Evolutionary conservation across 2,888 invertebrate species (phyloP).

Genomic region (Lamellibrachia columna): DNA sequence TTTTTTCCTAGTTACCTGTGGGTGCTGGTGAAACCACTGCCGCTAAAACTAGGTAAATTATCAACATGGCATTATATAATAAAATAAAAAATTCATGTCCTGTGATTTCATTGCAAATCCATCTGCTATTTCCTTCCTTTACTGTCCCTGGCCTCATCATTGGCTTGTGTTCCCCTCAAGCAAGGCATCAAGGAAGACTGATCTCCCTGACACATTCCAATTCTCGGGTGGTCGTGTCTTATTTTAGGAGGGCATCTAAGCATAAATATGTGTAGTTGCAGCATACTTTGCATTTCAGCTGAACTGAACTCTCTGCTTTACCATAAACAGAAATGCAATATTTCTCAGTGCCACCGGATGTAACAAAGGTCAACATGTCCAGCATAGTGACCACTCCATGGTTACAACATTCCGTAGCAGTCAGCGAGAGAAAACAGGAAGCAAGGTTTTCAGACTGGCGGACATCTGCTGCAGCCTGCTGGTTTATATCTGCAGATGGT

Average conservation of each 20-base stretch:
- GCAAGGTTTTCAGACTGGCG: not conserved
- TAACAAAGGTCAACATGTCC: not conserved
- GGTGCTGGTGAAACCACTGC: not conserved
- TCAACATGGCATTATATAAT: not conserved
- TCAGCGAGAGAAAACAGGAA: not conserved
- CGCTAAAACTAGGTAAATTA: not conserved
- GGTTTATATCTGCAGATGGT: not conserved
- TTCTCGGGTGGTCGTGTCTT: not conserved
- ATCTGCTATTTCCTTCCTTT: not conserved
- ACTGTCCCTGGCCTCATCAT: not conserved
- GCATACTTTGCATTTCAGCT: not conserved
- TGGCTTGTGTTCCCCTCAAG: not conserved
- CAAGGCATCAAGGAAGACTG: not conserved
- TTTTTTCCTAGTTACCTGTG: not conserved
- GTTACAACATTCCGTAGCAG: not conserved
- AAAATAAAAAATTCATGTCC: not conserved
- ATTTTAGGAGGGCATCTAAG: not conserved
- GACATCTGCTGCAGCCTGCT: too few relatives aligned
- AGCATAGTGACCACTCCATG: not conserved
- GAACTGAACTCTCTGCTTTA: not conserved
- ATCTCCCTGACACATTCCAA: not conserved
- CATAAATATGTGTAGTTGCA: not conserved
- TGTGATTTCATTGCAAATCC: not conserved
- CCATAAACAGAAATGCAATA: not conserved
- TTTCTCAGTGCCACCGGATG: not conserved